phyloP scores from a whole-genome alignment of 2,797 vertebrate genomes.

The Chrysocyon brachyurus region DNA sequence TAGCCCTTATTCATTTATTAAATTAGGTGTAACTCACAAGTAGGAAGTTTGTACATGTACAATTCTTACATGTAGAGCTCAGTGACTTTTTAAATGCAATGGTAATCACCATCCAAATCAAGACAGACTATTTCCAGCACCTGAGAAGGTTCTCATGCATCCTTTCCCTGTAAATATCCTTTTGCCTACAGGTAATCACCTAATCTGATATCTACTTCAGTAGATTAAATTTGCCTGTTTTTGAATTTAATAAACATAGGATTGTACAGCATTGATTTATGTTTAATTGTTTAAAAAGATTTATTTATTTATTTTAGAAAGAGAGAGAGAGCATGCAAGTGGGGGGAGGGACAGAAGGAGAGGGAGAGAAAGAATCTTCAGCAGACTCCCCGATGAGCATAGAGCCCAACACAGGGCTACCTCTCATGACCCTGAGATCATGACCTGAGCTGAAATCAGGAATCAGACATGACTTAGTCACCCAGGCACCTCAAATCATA shows the following conservation, averaged over 20 bases:
- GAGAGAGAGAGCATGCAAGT: not conserved
- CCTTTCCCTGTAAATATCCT: not conserved
- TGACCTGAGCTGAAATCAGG: not conserved
- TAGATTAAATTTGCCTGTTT: not conserved
- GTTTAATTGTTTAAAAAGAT: not conserved
- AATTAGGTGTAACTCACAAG: not conserved
- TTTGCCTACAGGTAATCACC: not conserved
- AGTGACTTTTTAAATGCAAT: not conserved
- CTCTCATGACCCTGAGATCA: not conserved
- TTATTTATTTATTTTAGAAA: not conserved
- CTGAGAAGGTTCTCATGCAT: not conserved
- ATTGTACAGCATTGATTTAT: not conserved
- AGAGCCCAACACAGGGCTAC: not conserved
- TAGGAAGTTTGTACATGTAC: not conserved
- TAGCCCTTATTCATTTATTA: not conserved
- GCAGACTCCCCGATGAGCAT: not conserved
- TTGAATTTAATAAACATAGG: not conserved
- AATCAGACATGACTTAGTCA: not conserved
- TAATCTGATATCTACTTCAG: not conserved
- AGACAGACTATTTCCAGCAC: not conserved
- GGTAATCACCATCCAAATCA: not conserved
- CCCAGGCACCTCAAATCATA: not conserved
- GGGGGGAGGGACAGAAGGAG: not conserved
- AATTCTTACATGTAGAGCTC: not conserved
- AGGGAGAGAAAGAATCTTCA: not conserved